These are phyloP conservation scores for Noctua fimbriata DNA, from an alignment of 2,888 invertebrate genomes.

Conservation along the genomic window DNA sequence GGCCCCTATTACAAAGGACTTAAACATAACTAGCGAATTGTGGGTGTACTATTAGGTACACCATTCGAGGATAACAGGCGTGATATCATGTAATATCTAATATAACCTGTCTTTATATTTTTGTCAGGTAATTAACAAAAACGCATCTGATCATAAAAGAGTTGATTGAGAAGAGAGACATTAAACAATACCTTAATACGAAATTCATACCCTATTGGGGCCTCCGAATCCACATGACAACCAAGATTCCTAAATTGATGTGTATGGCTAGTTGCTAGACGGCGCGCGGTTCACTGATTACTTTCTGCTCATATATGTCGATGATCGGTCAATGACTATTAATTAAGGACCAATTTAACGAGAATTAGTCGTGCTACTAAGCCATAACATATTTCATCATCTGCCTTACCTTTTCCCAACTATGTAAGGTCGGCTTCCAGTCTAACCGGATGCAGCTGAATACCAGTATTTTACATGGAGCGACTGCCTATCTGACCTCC, in stretches of 20 bases:
- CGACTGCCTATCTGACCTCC: too few relatives aligned
- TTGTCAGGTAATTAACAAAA: not conserved
- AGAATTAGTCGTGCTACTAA: constrained; percentile 13
- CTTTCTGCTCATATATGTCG: constrained; percentile 55
- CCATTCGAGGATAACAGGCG: not conserved
- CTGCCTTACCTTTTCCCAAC: too few relatives aligned
- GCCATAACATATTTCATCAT: constrained; percentile 8
- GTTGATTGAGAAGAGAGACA: too few relatives aligned
- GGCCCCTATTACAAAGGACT: not conserved
- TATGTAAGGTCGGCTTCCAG: too few relatives aligned
- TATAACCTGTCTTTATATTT: not conserved
- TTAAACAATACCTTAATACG: constrained; percentile 2
- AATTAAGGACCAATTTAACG: constrained; percentile 47
- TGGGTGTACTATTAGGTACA: not conserved
- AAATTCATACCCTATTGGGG: constrained; percentile 33
- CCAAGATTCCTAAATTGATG: constrained; percentile 42
- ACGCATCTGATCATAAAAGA: not conserved
- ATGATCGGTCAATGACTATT: constrained; percentile 47
- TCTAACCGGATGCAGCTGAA: too few relatives aligned
- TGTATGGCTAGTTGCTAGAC: constrained; percentile 31
- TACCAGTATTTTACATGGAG: too few relatives aligned
- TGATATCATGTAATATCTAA: not conserved
- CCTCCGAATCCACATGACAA: constrained; percentile 49
- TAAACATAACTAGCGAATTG: not conserved
- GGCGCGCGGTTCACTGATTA: constrained; percentile 46